phyloP scores from a whole-genome alignment of 2,113 vertebrate species.

The Bufo bufo region DNA sequence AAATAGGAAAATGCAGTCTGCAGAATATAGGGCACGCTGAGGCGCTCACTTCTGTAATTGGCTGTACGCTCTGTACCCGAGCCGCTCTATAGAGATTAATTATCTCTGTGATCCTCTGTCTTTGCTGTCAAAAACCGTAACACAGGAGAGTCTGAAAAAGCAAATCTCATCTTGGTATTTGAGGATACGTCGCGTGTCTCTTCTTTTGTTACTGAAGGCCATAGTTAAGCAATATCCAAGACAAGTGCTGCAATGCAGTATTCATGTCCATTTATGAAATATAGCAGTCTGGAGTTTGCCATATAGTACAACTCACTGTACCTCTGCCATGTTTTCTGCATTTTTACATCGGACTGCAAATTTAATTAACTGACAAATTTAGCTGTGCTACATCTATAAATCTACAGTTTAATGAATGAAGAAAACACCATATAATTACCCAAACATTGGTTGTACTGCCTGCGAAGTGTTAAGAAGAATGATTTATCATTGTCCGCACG shows the following conservation, averaged over 20 bases:
- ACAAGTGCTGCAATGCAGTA: neutral
- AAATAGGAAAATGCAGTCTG: neutral
- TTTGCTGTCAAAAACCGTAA: neutral
- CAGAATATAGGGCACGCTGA: neutral
- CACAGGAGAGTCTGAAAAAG: neutral
- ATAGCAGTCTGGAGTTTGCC: neutral
- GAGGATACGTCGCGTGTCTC: neutral
- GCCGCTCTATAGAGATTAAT: neutral
- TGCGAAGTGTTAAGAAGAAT: neutral
- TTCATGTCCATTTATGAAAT: neutral
- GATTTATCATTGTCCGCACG: too few relatives aligned
- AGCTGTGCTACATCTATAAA: neutral
- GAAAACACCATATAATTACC: neutral
- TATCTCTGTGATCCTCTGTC: neutral
- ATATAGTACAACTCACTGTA: neutral
- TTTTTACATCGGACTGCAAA: neutral
- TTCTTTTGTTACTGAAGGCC: neutral
- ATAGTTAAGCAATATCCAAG: neutral
- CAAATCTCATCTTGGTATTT: neutral
- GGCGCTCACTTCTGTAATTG: neutral
- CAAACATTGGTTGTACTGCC: neutral
- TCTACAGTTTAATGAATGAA: neutral
- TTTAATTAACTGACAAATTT: neutral
- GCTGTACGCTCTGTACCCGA: neutral
- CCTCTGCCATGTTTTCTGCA: neutral